Percentiles rank a stretch among this genome's conserved stretches.
These are phyloP conservation scores for Uria aalge DNA, from an alignment of 2,113 vertebrate species.

Conservation along the genomic window DNA sequence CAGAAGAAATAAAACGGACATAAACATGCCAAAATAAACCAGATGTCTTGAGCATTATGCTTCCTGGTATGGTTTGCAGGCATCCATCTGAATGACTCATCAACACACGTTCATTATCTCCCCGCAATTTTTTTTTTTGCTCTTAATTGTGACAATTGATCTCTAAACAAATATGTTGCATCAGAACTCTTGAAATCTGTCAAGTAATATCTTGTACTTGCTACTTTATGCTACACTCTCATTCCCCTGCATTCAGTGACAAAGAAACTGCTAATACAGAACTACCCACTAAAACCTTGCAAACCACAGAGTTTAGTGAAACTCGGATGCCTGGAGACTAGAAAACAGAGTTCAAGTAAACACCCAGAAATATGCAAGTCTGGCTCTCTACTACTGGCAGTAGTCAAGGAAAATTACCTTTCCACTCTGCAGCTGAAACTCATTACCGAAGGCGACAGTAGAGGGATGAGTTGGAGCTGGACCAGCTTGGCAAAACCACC, in stretches of 20 bases:
- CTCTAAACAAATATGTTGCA: neutral
- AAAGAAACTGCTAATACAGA: neutral
- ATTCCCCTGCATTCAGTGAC: neutral
- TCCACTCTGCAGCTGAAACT: slow-evolving; percentile 54
- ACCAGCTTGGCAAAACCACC: neutral
- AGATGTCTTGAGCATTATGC: neutral
- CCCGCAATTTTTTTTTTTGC: neutral
- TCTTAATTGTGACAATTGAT: slow-evolving; percentile 9
- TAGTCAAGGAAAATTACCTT: slow-evolving; percentile 65
- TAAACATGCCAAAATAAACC: slow-evolving; percentile 25
- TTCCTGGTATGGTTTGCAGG: slow-evolving; percentile 10
- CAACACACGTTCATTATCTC: neutral
- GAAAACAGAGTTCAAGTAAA: slow-evolving; percentile 55
- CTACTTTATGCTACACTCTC: neutral
- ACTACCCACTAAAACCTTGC: neutral
- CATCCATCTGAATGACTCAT: neutral
- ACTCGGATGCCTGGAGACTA: slow-evolving; percentile 36
- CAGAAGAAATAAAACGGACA: neutral
- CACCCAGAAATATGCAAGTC: slow-evolving; percentile 50
- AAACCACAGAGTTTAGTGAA: neutral
- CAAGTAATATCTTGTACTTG: neutral
- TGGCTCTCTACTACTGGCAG: slow-evolving; percentile 45
- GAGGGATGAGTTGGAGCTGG: slow-evolving; percentile 34
- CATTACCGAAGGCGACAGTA: slow-evolving; percentile 18
- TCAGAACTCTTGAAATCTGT: slow-evolving; percentile 3